Evolutionary conservation across 2,113 vertebrate genomes (phyloP).

Genomic region (Serilophus lunatus): DNA sequence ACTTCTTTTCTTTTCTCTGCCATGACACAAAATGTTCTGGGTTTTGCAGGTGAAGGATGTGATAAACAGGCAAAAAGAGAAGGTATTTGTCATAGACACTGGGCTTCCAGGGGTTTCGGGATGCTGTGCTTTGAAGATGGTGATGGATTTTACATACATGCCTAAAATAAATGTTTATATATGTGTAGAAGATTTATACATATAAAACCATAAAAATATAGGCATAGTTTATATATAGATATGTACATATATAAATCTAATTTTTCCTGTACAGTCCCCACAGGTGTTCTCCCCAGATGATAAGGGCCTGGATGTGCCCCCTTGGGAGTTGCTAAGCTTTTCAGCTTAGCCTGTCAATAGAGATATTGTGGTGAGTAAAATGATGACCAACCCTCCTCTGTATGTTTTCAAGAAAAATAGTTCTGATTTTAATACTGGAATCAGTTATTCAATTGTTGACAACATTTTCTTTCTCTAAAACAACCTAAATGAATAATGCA

Average conservation of each 20-base stretch:
- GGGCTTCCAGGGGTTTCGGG: background rate
- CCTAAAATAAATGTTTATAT: background rate
- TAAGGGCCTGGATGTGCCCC: background rate
- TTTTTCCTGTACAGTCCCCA: background rate
- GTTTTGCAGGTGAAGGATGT: background rate
- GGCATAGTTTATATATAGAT: too few relatives aligned
- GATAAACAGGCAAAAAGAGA: background rate
- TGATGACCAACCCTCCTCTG: background rate
- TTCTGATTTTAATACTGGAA: background rate
- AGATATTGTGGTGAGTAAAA: background rate
- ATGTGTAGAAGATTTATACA: accelerated
- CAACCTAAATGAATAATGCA: background rate
- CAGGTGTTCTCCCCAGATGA: background rate
- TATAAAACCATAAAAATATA: background rate
- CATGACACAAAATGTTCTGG: background rate
- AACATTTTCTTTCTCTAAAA: background rate
- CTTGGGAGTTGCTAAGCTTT: background rate
- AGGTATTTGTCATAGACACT: background rate
- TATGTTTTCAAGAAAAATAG: background rate
- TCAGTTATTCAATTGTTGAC: background rate
- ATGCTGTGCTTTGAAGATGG: background rate
- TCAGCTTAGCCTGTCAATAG: background rate
- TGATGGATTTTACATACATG: background rate
- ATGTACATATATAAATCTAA: background rate
- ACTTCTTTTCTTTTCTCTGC: background rate